phyloP scores from a whole-genome alignment of 2,888 invertebrate species.

The Glaucopsyche alexis region DNA sequence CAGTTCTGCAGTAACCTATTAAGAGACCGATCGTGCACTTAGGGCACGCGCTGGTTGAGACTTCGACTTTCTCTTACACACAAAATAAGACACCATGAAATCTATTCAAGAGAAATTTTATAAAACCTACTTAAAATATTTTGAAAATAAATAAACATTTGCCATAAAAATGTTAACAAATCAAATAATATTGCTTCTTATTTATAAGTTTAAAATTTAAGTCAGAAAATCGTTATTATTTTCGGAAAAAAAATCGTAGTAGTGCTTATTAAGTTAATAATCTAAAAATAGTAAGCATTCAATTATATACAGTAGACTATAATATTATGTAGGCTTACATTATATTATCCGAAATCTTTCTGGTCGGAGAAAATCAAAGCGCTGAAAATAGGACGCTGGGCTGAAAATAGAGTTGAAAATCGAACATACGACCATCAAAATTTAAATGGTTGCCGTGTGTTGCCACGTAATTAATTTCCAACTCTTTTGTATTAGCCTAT shows the following conservation, averaged over 20 bases:
- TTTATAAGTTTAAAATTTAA: not conserved
- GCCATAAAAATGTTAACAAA: not conserved
- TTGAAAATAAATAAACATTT: not conserved
- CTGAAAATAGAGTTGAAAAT: too few relatives aligned
- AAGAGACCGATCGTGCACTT: conserved; percentile 25
- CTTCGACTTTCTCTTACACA: conserved; percentile 30
- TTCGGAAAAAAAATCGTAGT: too few relatives aligned
- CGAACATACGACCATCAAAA: too few relatives aligned
- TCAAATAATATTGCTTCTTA: not conserved
- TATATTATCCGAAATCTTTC: too few relatives aligned
- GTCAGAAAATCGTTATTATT: not conserved
- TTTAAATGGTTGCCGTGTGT: too few relatives aligned
- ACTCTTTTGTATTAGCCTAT: not conserved
- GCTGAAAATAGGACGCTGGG: too few relatives aligned
- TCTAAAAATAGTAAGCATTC: too few relatives aligned
- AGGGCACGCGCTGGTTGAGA: conserved; percentile 28
- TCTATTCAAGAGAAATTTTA: conserved; percentile 33
- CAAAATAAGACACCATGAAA: conserved; percentile 32
- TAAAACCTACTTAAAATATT: conserved; percentile 21
- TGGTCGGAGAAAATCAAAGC: too few relatives aligned
- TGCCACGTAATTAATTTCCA: too few relatives aligned
- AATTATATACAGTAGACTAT: too few relatives aligned
- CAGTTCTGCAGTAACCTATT: conserved; percentile 19
- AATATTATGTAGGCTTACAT: too few relatives aligned
- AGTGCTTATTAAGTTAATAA: too few relatives aligned